Percentiles rank a stretch among this genome's conserved stretches.
Evolutionary conservation across 2,888 invertebrate genomes (phyloP).

Genomic region (Unio delphinus): DNA sequence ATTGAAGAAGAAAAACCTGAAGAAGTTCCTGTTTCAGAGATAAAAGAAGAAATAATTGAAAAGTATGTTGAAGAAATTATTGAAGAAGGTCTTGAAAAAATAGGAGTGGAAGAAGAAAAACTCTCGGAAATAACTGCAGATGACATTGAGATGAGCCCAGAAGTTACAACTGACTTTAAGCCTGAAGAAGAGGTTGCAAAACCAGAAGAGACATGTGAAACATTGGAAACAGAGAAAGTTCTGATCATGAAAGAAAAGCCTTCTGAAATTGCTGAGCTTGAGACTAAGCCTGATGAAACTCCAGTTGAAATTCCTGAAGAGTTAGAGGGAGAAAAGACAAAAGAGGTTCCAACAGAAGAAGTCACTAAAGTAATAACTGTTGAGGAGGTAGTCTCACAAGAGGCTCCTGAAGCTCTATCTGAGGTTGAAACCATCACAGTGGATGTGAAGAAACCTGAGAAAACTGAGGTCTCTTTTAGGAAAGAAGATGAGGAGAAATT

Average conservation of each 20-base stretch:
- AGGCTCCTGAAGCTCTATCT: no score
- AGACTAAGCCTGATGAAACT: slow-evolving; percentile 7
- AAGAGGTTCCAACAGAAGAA: slow-evolving; percentile 18
- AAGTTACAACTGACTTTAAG: slow-evolving; percentile 3
- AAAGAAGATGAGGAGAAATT: slow-evolving; percentile 8
- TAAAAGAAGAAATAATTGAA: slow-evolving; percentile 23
- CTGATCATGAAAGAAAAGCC: slow-evolving; percentile 1
- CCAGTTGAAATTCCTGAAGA: slow-evolving; percentile 11
- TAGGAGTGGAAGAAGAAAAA: slow-evolving; percentile 26
- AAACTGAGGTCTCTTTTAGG: neutral
- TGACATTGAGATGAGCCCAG: slow-evolving; percentile 4
- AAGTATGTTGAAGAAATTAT: slow-evolving; percentile 40
- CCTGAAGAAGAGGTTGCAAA: neutral
- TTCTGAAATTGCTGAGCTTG: slow-evolving; percentile 4
- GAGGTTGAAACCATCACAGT: no score
- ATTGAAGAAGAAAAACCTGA: slow-evolving; percentile 17
- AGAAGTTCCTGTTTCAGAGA: slow-evolving; percentile 17
- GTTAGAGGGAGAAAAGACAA: slow-evolving; percentile 9
- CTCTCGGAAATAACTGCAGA: slow-evolving; percentile 17
- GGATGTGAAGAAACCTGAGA: slow-evolving; percentile 2
- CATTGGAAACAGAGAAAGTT: neutral
- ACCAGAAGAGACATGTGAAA: neutral
- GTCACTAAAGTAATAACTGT: slow-evolving; percentile 6
- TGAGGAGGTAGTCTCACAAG: neutral
- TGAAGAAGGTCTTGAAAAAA: slow-evolving; percentile 33